A percentile compares a stretch with the other conserved stretches of the same genome.
Evolutionary conservation across 1,140 invertebrate genomes (phyloP).

Genomic region (Doryteuthis pealeii): DNA sequence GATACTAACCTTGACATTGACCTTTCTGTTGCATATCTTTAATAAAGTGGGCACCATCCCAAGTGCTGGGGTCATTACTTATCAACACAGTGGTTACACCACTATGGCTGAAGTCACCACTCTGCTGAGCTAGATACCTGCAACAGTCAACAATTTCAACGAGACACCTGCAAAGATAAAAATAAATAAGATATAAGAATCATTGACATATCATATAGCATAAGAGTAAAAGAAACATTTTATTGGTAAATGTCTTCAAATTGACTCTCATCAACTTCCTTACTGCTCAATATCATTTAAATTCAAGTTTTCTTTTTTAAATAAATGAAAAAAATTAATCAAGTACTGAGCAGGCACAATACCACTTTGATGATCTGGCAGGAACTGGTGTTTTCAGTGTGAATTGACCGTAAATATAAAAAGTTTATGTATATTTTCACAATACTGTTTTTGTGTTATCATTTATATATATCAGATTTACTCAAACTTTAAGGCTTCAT

Average conservation of each 20-base stretch:
- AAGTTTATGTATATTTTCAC: no score
- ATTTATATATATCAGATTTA: no score
- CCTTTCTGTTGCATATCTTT: slow-evolving; percentile 30
- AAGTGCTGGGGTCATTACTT: slow-evolving; percentile 23
- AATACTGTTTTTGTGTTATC: no score
- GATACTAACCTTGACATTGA: slow-evolving; percentile 41
- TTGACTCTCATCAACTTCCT: no score
- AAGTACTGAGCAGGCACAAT: no score
- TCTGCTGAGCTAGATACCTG: slow-evolving; percentile 69
- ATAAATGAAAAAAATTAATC: no score
- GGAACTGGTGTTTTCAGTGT: no score
- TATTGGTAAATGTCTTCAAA: not conserved
- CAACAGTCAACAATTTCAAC: slow-evolving; percentile 74
- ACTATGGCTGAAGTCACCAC: slow-evolving; percentile 33
- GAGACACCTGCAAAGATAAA: slow-evolving; percentile 62
- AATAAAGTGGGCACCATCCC: slow-evolving; percentile 24
- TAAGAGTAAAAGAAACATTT: not conserved
- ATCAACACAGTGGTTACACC: slow-evolving; percentile 35
- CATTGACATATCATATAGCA: not conserved
- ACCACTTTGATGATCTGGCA: no score
- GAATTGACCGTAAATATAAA: no score
- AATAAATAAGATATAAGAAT: not conserved
- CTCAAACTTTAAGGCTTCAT: no score
- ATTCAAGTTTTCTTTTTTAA: no score
- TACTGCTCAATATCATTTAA: no score